Conservation (phyloP, 1,140 invertebrate species). For the Cataglyphis hispanica region DNA sequence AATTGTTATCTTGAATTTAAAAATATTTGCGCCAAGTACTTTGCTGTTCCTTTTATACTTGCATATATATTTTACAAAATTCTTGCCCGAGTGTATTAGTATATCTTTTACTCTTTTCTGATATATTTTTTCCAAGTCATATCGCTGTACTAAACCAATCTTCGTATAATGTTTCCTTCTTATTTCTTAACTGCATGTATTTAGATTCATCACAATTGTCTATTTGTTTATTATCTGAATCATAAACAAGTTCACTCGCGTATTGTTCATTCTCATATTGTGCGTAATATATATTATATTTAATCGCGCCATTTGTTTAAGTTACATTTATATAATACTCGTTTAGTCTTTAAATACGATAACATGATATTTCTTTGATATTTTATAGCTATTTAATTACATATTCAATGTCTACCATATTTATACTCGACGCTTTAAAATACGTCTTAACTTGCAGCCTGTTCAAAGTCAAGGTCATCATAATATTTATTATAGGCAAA, state of each 20-base stretch:
- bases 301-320: not conserved
- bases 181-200: conserved; percentile 29
- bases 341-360: not conserved
- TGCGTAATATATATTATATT: conserved; percentile 36
- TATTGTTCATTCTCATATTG: not conserved
- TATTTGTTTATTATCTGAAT: conserved; percentile 3
- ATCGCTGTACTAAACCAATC: not conserved
- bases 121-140: not conserved
- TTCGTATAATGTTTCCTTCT: conserved; percentile 25
- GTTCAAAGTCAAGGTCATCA: not conserved
- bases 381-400: not conserved
- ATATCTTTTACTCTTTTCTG: conserved; percentile 18
- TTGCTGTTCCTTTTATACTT: not conserved
- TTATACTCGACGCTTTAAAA: not conserved
- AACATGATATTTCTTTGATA: not conserved
- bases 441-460: not conserved
- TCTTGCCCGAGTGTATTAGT: not conserved
- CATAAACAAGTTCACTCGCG: not conserved
- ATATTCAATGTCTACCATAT: not conserved
- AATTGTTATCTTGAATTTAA: conserved; percentile 58
- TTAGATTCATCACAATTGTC: not conserved
- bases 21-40: not conserved
- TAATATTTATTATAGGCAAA: conserved; percentile 19
- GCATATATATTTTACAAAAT: conserved; percentile 53
- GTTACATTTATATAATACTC: not conserved